These are phyloP conservation scores for Smutsia temminckii DNA, from an alignment of 2,797 vertebrate species.

Conservation along the genomic window DNA sequence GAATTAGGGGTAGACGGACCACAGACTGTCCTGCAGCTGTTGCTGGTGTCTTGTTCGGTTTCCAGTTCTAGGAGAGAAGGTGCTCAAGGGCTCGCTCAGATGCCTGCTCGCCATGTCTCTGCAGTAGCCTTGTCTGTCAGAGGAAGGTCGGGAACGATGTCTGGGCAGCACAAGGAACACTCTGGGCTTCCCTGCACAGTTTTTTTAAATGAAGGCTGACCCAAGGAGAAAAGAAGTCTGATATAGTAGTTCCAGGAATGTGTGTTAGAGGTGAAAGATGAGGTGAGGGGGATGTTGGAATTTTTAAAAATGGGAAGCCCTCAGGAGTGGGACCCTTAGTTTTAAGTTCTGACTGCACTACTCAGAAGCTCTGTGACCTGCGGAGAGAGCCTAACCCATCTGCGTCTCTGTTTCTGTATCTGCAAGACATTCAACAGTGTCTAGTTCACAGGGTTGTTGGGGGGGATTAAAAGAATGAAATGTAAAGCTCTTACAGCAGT, in stretches of 20 bases:
- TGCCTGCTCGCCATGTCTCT: neutral
- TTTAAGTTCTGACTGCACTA: neutral
- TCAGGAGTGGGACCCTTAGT: neutral
- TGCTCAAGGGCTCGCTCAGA: neutral
- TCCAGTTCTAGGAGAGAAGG: constrained; percentile 3
- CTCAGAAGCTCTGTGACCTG: neutral
- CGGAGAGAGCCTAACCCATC: neutral
- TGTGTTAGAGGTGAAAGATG: neutral
- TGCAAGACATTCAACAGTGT: neutral
- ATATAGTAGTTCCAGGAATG: neutral
- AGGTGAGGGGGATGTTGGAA: no score
- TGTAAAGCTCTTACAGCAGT: neutral
- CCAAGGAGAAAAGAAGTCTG: neutral
- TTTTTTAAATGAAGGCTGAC: neutral
- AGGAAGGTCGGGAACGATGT: neutral
- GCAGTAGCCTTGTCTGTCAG: neutral
- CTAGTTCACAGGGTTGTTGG: neutral
- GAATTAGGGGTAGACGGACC: constrained; percentile 16
- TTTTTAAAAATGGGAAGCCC: neutral
- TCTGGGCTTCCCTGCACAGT: neutral
- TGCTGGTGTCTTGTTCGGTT: constrained; percentile 45
- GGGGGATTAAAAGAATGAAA: neutral
- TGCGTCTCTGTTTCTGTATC: neutral
- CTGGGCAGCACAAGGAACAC: neutral
- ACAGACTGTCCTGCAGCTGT: constrained; percentile 53